phyloP scores from a whole-genome alignment of 2,797 vertebrate genomes.

The Etheostoma nigrum region DNA sequence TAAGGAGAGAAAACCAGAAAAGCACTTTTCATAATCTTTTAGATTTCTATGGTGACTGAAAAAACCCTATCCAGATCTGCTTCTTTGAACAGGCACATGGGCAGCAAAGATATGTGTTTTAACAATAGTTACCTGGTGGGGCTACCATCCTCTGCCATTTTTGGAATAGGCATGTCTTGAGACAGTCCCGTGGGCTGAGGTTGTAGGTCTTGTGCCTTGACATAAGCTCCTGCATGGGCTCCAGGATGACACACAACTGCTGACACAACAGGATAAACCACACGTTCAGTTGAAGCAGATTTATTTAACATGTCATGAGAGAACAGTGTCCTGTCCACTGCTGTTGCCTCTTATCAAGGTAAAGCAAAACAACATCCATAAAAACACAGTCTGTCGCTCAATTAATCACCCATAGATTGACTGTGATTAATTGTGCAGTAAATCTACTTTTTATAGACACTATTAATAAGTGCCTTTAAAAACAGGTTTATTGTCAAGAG shows the following conservation, averaged over 20 bases:
- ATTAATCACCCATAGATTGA: conserved; percentile 59
- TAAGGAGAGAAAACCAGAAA: conserved; percentile 1
- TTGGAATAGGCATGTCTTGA: conserved; percentile 99
- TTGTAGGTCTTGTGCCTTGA: conserved; percentile 99
- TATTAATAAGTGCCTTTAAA: conserved; percentile 58
- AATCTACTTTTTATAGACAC: conserved; percentile 61
- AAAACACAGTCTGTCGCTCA: conserved; percentile 57
- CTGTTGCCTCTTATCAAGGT: conserved; percentile 36
- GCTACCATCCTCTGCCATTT: conserved; percentile 99
- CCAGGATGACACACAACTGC: conserved; percentile 99
- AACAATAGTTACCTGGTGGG: conserved; percentile 91
- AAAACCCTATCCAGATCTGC: neutral
- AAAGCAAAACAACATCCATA: conserved; percentile 44
- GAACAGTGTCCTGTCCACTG: conserved; percentile 3
- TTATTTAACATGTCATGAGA: conserved; percentile 35
- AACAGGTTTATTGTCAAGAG: conserved; percentile 55
- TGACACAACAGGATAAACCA: conserved; percentile 47
- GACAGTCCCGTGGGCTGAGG: conserved; percentile 98
- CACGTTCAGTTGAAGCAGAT: conserved; percentile 34
- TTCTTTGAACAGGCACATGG: neutral
- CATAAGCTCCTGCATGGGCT: conserved; percentile 99
- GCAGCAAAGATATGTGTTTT: neutral
- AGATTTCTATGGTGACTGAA: neutral
- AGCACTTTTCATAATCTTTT: neutral
- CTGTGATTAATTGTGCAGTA: conserved; percentile 60